Evolutionary conservation across 2,888 invertebrate species (phyloP).

Genomic region (Dryadula phaetusa): DNA sequence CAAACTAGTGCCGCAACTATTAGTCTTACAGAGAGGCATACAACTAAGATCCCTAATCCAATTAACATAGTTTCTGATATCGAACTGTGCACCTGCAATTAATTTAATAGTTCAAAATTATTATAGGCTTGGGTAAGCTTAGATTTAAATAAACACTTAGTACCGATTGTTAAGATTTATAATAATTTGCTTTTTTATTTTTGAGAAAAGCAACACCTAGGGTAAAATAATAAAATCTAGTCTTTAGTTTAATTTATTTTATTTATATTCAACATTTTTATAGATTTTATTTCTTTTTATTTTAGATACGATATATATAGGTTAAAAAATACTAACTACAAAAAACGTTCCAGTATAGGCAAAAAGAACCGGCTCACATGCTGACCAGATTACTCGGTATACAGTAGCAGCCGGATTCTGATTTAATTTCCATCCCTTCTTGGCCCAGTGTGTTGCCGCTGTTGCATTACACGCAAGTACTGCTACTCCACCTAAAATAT

Average conservation of each 20-base stretch:
- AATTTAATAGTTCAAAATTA: constrained; percentile 33
- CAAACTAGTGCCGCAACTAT: constrained; percentile 62
- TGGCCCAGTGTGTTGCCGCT: constrained; percentile 69
- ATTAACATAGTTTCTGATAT: constrained; percentile 60
- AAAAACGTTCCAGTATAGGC: constrained; percentile 76
- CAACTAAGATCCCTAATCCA: constrained; percentile 67
- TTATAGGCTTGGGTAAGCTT: constrained; percentile 3
- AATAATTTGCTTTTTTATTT: no score
- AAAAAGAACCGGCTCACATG: constrained; percentile 71
- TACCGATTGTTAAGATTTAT: no score
- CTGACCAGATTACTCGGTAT: constrained; percentile 73
- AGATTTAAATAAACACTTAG: constrained; percentile 1
- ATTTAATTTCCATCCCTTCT: constrained; percentile 70
- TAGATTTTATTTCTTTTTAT: not conserved
- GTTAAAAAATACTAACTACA: constrained; percentile 57
- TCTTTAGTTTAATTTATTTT: no score
- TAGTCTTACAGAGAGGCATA: constrained; percentile 64
- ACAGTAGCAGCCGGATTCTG: constrained; percentile 72
- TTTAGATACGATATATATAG: not conserved
- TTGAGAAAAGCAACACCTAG: no score
- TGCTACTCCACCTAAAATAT: constrained; percentile 65
- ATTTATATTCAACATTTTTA: no score
- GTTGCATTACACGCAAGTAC: constrained; percentile 75
- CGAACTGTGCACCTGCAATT: constrained; percentile 60
- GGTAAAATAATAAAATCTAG: no score